Evolutionary conservation across 2,797 vertebrate species (phyloP).

Genomic region (Cichlasoma orientale): DNA sequence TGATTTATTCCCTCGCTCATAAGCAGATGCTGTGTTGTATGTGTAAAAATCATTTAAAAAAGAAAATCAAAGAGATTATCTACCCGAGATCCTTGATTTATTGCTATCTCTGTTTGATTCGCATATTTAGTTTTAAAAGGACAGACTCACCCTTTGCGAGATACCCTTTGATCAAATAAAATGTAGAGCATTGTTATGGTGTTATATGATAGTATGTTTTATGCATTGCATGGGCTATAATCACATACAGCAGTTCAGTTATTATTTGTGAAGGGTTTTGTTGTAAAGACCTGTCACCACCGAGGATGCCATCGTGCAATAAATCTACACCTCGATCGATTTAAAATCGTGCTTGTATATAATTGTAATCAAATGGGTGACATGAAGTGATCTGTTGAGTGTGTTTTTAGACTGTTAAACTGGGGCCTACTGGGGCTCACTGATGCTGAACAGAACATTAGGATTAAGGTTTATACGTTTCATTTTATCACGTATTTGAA

Average conservation of each 20-base stretch:
- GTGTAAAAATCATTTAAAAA: background rate
- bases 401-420: background rate
- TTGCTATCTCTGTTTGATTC: background rate
- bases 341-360: conserved; percentile 3
- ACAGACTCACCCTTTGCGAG: background rate
- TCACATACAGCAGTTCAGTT: background rate
- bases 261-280: background rate
- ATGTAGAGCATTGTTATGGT: background rate
- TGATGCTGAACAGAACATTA: conserved; percentile 8
- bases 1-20: background rate
- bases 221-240: background rate
- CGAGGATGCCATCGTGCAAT: background rate
- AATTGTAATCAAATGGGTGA: background rate
- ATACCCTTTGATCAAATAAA: background rate
- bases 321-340: background rate
- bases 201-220: background rate
- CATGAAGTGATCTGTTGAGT: background rate
- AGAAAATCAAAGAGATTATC: background rate
- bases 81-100: background rate
- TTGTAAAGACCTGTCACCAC: background rate
- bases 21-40: background rate
- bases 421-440: background rate
- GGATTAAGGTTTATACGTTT: conserved; percentile 22
- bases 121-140: background rate
- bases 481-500: conserved; percentile 22